These are phyloP conservation scores for Bibio marci DNA, from an alignment of 2,888 invertebrate species.

Conservation along the genomic window DNA sequence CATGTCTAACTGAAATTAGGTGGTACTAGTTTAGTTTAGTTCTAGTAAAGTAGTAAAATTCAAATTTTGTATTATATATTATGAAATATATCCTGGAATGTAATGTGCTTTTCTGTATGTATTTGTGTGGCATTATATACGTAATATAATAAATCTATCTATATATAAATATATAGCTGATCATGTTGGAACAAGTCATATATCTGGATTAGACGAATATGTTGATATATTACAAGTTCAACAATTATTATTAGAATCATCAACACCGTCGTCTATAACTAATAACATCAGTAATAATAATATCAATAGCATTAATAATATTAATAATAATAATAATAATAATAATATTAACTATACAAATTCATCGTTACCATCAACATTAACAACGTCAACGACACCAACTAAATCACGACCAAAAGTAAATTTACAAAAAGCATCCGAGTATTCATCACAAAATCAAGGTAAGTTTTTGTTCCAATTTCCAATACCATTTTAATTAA, in stretches of 20 bases:
- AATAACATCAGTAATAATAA: constrained; percentile 10
- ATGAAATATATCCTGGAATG: too few relatives aligned
- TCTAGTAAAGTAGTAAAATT: too few relatives aligned
- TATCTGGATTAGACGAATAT: constrained; percentile 44
- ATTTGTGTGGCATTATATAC: too few relatives aligned
- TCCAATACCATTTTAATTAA: too few relatives aligned
- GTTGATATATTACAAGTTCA: constrained; percentile 73
- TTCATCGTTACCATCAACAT: constrained; percentile 15
- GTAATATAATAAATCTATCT: too few relatives aligned
- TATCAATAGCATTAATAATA: constrained; percentile 12
- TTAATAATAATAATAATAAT: too few relatives aligned
- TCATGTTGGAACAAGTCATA: background rate
- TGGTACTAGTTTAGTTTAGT: too few relatives aligned
- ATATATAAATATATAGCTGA: background rate
- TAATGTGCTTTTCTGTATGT: too few relatives aligned
- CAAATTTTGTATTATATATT: too few relatives aligned
- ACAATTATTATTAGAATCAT: constrained; percentile 45
- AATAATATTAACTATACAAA: constrained; percentile 6
- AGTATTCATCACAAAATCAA: constrained; percentile 17
- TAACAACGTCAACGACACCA: constrained; percentile 17
- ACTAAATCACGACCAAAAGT: constrained; percentile 19
- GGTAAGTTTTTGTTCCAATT: too few relatives aligned
- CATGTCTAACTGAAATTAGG: too few relatives aligned
- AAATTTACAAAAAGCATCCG: constrained; percentile 28
- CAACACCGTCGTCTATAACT: constrained; percentile 15